Evolutionary conservation across 2,113 vertebrate species (phyloP).

Genomic region (Pseudopodoces humilis): DNA sequence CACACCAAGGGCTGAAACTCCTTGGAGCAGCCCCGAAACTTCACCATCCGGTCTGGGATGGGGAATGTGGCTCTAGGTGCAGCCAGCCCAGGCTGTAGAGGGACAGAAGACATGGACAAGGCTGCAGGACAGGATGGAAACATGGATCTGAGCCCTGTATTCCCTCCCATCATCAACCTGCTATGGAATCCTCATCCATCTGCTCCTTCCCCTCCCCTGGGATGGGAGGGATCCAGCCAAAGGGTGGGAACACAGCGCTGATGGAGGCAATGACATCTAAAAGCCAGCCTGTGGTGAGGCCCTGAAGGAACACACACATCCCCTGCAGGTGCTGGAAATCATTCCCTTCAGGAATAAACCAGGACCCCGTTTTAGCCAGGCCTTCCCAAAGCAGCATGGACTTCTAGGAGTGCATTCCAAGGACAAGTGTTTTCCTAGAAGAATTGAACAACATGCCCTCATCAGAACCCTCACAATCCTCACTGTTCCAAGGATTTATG

Average conservation of each 20-base stretch:
- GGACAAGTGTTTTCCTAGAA: neutral
- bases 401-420: neutral
- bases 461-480: neutral
- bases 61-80: neutral
- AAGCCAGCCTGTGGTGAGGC: neutral
- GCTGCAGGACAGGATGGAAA: neutral
- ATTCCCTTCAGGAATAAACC: neutral
- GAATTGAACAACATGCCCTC: accelerated
- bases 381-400: neutral
- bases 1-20: neutral
- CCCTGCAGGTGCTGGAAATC: neutral
- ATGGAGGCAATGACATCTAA: neutral
- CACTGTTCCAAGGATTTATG: neutral
- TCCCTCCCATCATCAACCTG: neutral
- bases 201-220: neutral
- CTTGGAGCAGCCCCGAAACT: neutral
- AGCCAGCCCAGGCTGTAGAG: neutral
- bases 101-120: accelerated
- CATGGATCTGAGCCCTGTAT: neutral
- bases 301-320: neutral
- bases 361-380: neutral
- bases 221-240: neutral
- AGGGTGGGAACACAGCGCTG: neutral
- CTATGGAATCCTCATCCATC: neutral
- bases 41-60: neutral